phyloP scores from a whole-genome alignment of 2,888 invertebrate genomes.

The Hirtodrosophila trivittata region DNA sequence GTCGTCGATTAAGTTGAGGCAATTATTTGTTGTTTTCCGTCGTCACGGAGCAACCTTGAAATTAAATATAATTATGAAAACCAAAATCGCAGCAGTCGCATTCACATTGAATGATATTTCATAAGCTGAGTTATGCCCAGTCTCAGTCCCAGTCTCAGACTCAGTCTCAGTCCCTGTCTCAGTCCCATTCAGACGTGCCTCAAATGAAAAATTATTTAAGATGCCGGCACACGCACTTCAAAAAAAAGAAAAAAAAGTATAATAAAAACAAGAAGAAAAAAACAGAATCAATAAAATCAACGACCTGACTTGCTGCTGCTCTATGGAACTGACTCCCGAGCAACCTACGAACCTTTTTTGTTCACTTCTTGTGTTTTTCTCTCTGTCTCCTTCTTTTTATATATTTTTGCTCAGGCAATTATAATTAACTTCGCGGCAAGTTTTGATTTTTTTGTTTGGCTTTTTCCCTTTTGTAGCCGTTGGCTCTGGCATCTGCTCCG shows the following conservation, averaged over 20 bases:
- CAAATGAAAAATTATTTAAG: conserved; percentile 78
- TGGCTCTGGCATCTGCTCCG: conserved; percentile 4
- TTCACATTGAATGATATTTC: conserved; percentile 70
- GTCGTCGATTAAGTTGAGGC: conserved; percentile 56
- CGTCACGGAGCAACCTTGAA: conserved; percentile 67
- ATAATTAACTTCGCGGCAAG: conserved; percentile 78
- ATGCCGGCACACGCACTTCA: conserved; percentile 73
- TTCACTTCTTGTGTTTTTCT: conserved; percentile 6
- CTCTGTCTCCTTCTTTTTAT: conserved; percentile 7
- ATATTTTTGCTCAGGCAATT: conserved; percentile 74
- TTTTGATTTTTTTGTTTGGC: conserved; percentile 69
- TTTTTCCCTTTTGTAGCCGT: conserved; percentile 24
- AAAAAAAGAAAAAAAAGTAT: conserved; percentile 25
- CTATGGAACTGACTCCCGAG: conserved; percentile 26
- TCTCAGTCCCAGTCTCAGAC: conserved; percentile 4
- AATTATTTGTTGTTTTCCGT: conserved; percentile 71
- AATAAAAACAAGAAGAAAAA: conserved; percentile 28
- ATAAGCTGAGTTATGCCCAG: conserved; percentile 54
- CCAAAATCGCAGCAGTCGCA: conserved; percentile 59
- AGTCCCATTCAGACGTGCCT: conserved; percentile 54
- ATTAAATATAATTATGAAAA: conserved; percentile 78
- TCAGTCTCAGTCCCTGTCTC: neutral
- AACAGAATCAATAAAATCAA: conserved; percentile 73
- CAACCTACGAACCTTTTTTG: conserved; percentile 26
- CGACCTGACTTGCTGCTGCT: conserved; percentile 40